A percentile compares a stretch with the other conserved stretches of the same genome.
Conservation (phyloP, 1,140 invertebrate species). For the Orussus abietinus region DNA sequence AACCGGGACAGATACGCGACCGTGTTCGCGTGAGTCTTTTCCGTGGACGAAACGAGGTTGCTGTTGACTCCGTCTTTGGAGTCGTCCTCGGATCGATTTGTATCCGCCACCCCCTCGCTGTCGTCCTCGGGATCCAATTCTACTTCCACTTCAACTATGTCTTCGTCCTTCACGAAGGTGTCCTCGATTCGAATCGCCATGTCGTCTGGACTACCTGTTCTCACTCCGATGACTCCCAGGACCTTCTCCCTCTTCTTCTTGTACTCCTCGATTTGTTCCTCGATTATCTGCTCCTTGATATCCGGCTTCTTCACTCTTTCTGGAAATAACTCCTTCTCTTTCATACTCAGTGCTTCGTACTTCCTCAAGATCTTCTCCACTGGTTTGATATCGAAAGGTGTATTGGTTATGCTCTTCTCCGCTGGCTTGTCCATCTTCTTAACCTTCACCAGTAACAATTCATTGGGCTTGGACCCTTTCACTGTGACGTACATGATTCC, state of each 20-base stretch:
- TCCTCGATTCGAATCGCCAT: constrained; percentile 4
- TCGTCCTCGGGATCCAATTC: constrained; percentile 17
- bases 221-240: constrained; percentile 23
- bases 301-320: constrained; percentile 27
- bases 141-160: constrained; percentile 18
- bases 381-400: constrained; percentile 28
- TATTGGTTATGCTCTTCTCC: constrained; percentile 34
- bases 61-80: constrained; percentile 8
- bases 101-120: constrained; percentile 14
- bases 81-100: constrained; percentile 23
- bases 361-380: constrained; percentile 37
- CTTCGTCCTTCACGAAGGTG: constrained; percentile 9
- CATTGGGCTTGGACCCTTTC: constrained; percentile 47
- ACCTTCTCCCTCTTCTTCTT: constrained; percentile 48
- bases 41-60: no score
- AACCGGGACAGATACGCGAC: constrained; percentile 25
- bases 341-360: constrained; percentile 27
- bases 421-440: constrained; percentile 48
- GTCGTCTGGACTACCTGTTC: not conserved
- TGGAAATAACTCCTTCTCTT: constrained; percentile 32
- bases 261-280: constrained; percentile 50
- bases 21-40: constrained; percentile 17
- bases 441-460: constrained; percentile 48
- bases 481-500: constrained; percentile 52
- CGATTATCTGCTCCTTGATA: constrained; percentile 40